Evolutionary conservation across 2,113 vertebrate genomes (phyloP).

Genomic region (Capreolus pygargus): DNA sequence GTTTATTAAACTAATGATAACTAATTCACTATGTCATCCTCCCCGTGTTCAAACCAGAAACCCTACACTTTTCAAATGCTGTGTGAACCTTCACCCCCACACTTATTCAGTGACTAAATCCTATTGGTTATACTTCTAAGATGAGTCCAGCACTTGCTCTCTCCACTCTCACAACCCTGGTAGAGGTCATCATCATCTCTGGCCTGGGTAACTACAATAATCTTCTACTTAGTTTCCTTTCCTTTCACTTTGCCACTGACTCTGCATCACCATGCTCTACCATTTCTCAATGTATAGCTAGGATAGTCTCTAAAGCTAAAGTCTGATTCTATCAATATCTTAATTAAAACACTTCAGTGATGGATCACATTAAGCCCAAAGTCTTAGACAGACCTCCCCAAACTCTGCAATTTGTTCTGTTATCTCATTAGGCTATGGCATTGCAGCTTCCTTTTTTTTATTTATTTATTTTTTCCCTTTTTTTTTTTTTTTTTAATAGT

Average conservation of each 20-base stretch:
- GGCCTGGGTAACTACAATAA: too few species aligned
- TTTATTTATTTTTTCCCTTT: too few species aligned
- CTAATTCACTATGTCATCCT: background rate
- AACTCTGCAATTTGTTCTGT: background rate
- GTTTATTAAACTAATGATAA: background rate
- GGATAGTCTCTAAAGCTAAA: constrained; percentile 28
- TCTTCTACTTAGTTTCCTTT: background rate
- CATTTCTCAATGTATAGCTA: background rate
- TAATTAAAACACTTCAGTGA: constrained; percentile 6
- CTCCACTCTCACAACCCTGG: background rate
- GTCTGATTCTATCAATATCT: background rate
- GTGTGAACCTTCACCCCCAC: background rate
- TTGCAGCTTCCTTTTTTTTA: background rate
- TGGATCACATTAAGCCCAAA: background rate
- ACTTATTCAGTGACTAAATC: background rate
- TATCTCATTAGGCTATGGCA: background rate
- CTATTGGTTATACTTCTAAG: background rate
- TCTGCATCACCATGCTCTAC: background rate
- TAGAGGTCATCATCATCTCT: background rate
- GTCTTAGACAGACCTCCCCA: background rate
- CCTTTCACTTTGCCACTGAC: background rate
- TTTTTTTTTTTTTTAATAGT: background rate
- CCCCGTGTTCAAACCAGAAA: background rate
- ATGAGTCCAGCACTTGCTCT: too few species aligned
- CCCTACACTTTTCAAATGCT: background rate